Conservation (phyloP, 2,797 vertebrate genomes). For the Heteromormyrus szaboi region DNA sequence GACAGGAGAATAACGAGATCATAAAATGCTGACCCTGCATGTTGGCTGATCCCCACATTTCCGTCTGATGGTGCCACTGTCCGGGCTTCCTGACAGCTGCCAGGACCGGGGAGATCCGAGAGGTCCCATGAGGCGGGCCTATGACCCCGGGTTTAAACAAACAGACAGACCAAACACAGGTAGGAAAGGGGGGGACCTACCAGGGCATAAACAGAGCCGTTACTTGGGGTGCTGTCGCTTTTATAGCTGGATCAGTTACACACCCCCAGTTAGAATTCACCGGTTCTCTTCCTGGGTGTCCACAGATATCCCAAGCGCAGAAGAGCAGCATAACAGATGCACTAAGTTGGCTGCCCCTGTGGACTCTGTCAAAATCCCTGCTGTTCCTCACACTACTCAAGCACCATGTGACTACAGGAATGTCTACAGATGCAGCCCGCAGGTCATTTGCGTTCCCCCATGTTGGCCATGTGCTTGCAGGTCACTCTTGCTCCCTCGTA, state of each 20-base stretch:
- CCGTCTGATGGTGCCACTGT: not conserved
- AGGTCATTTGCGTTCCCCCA: not conserved
- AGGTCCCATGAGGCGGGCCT: too few species aligned
- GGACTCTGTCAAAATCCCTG: not conserved
- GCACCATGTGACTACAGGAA: not conserved
- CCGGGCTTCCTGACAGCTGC: not conserved
- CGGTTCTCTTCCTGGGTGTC: not conserved
- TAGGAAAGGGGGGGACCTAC: not conserved
- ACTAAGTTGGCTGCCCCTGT: not conserved
- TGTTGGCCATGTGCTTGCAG: not conserved
- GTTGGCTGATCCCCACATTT: not conserved
- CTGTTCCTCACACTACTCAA: not conserved
- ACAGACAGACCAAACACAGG: not conserved
- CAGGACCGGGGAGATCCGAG: not conserved
- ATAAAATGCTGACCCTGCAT: not conserved
- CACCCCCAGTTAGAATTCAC: not conserved
- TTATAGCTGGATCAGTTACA: not conserved
- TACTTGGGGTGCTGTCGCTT: not conserved
- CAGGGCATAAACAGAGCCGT: not conserved
- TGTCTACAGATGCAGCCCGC: not conserved
- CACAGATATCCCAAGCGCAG: not conserved
- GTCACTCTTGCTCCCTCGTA: not conserved
- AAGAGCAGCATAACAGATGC: not conserved
- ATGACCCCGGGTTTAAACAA: not conserved
- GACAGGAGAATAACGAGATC: conserved; percentile 8